phyloP scores from a whole-genome alignment of 2,888 invertebrate genomes.

The Mesoligia furuncula region DNA sequence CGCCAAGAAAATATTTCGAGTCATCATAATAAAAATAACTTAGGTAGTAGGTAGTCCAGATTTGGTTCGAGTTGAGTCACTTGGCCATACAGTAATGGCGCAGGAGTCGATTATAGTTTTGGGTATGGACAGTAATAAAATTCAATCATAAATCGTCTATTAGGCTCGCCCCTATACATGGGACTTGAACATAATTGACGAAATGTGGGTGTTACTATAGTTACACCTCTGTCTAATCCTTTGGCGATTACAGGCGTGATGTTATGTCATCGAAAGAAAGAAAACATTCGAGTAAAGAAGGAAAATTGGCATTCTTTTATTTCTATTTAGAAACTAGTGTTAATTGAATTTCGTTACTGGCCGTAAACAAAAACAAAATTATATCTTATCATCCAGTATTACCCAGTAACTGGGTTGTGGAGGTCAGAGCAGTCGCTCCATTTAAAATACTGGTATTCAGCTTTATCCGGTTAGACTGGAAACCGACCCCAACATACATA shows the following conservation, averaged over 20 bases:
- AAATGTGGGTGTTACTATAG: no score
- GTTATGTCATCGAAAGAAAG: background rate
- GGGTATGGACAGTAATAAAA: background rate
- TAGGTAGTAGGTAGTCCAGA: background rate
- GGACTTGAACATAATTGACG: no score
- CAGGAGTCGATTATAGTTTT: background rate
- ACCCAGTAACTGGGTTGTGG: no score
- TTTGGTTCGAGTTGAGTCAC: slow-evolving; percentile 9
- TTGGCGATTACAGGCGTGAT: background rate
- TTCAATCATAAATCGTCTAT: background rate
- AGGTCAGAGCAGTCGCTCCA: no score
- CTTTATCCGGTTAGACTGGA: no score
- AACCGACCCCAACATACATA: no score
- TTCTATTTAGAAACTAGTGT: background rate
- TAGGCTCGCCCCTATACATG: no score
- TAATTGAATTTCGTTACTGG: background rate
- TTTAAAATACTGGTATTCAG: no score
- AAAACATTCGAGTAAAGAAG: no score
- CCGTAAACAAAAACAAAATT: background rate
- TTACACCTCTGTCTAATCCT: background rate
- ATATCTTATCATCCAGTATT: background rate
- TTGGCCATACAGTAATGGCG: background rate
- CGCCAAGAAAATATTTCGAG: background rate
- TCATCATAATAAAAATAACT: background rate
- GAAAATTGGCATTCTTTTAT: background rate